Evolutionary conservation across 2,888 invertebrate species (phyloP), one percentile per base, ranked within the genome.

Genomic region (Melipona bicolor): DNA sequence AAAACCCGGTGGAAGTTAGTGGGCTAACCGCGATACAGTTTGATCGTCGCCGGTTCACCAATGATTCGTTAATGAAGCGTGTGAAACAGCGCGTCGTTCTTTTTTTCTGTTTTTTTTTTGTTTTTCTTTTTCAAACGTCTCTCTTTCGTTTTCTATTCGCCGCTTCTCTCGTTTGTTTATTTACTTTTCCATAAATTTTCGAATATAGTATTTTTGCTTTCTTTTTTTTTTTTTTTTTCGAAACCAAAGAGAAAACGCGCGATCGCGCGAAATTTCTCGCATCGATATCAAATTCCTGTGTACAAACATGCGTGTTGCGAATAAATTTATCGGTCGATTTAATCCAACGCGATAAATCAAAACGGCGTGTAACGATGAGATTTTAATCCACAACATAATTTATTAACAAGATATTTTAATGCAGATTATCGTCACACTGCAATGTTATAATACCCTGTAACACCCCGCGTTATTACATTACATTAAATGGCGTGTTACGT

Each of bases 351-450:
- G 32, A 69, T 56, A 62, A 69, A 81, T 81, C 74, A 65, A 54
- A 19, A 17, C 15, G n/a, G 11, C 43, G 61, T 24, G 32, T 56
- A 65, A 36, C 56, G 73, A 79, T 67, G 65, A 54, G 65, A 72
- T 71, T 83, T 76, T 77, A 71, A 83, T 83, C 64, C 59, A 49
- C 27, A 71, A 19, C 4, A 36, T 62, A 76, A 83, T 83, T 76
- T 72, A 83, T 82, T 76, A 72, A 68, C 62, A 72, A 70, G 67
- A 76, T 72, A 83, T 83, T 83, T 72, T 62, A 76, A 83, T 43
- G 65, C 52, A 62, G 56, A 83, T 83, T 83, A 83, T 49, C 67
- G 36, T 15, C 61, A 15, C 3, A 61, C 49, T n/a, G 50, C n/a
- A 50, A 59, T 68, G 50, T 67, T 54, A 24, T 61, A 36, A 36